Base-by-base conservation (phyloP, 2,888 invertebrate species). In the Operophtera brumata region DNA sequence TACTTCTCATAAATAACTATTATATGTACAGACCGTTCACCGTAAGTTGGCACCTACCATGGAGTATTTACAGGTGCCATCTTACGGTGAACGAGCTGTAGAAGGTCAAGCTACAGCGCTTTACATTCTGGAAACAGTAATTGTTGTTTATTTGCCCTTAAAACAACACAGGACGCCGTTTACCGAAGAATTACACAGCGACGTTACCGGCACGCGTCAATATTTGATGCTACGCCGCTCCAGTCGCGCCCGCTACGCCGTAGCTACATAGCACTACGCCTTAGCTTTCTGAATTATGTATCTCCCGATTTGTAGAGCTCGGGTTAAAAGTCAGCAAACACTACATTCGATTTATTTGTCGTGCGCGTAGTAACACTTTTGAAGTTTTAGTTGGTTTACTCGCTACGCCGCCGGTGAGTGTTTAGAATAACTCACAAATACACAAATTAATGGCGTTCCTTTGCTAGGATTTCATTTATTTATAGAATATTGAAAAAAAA, bases 161-260 rank as follows among this genome's bases (percentile, higher is more conserved):
- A 48, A 57, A 57, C 48, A 51, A 25, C 47, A 52, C 57, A 40
- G 46, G 51, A 45, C 36, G 44, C 49, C 49, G 42, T 57, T n/a
- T 55, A 57, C 47, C 47, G 44, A 45, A 54, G 54, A 55, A 47
- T 53, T 50, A 61, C 20, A 20, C 20, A 4, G 20, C 20, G 20
- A 20, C 50, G 57, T 41, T 47, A 46, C 43, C 51, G 32, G 43
- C 35, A 43, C 36, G 43, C 52, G 44, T 61, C 49, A 57, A 61
- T 61, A 61, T 57, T 57, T 57, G 55, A 61, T 57, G 40, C 32
- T 50, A 37, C 54, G 41, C 35, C 55, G 54, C 40, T 32, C 41
- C 28, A 1, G 25, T 32, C 6, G 8, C 32, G 25, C 32, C 13
- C 45, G 35, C 35, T 52, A 36, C 53, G 41, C 37, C 51, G 54